These are phyloP conservation scores for Sminthurinus signatus DNA, from an alignment of 1,140 invertebrate genomes.

Conservation along the genomic window DNA sequence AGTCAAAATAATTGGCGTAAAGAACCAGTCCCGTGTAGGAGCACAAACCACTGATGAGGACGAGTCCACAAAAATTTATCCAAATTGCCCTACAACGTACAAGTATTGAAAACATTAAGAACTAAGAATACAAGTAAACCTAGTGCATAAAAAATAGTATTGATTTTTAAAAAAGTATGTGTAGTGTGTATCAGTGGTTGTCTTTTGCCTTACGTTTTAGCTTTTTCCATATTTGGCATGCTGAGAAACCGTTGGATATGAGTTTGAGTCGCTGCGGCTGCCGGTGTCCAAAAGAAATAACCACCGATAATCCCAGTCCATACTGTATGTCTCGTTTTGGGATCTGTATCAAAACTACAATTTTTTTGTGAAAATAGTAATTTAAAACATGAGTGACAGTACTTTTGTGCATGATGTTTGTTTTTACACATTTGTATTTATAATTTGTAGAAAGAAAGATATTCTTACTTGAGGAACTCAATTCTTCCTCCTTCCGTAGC, in stretches of 20 bases:
- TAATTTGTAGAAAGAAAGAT: not conserved
- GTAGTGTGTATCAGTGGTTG: not conserved
- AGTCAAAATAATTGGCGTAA: constrained; percentile 20
- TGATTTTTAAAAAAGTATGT: constrained; percentile 4
- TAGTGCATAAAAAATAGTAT: not conserved
- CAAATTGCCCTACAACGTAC: constrained; percentile 41
- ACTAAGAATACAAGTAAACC: not conserved
- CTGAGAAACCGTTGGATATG: constrained; percentile 48
- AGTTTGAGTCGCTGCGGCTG: constrained; percentile 88
- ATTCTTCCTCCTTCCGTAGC: constrained; percentile 31
- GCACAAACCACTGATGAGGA: constrained; percentile 6
- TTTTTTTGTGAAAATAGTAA: not conserved
- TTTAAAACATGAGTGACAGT: not conserved
- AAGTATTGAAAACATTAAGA: not conserved
- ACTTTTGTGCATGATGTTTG: not conserved
- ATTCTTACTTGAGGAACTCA: constrained; percentile 41
- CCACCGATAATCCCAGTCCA: constrained; percentile 85
- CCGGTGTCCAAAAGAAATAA: constrained; percentile 80
- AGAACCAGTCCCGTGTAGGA: constrained; percentile 16
- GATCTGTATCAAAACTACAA: constrained; percentile 48
- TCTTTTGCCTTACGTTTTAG: constrained; percentile 13
- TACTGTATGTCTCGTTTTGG: constrained; percentile 63
- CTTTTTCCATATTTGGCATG: constrained; percentile 21
- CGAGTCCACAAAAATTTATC: constrained; percentile 16
- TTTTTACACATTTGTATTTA: not conserved